Evolutionary conservation across 2,113 vertebrate genomes (phyloP).

Genomic region (Amphiprion percula): DNA sequence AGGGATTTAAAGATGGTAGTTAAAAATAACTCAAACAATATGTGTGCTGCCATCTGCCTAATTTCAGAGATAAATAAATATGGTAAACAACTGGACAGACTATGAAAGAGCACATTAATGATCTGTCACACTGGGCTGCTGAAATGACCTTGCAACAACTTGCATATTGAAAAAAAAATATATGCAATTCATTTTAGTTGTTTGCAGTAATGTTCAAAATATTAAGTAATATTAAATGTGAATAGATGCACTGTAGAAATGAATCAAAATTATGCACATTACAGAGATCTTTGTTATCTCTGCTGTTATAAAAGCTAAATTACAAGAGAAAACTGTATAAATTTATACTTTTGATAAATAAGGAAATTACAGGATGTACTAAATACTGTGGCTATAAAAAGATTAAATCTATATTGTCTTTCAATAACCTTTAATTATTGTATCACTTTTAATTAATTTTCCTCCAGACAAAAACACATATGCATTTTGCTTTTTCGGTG

Average conservation of each 20-base stretch:
- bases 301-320: too few relatives aligned
- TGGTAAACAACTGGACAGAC: background rate
- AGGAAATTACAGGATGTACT: too few relatives aligned
- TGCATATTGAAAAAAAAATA: background rate
- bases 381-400: background rate
- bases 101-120: constrained; percentile 10
- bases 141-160: background rate
- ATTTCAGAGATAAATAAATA: constrained; percentile 2
- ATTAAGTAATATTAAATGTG: background rate
- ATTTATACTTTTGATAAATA: background rate
- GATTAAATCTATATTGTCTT: background rate
- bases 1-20: constrained; percentile 5
- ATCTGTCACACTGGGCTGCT: background rate
- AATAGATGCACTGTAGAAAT: too few relatives aligned
- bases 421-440: background rate
- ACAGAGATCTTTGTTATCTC: too few relatives aligned
- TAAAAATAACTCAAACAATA: constrained; percentile 39
- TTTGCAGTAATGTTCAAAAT: background rate
- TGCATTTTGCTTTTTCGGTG: constrained; percentile 7
- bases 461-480: constrained; percentile 5
- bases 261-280: too few relatives aligned
- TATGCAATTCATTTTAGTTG: background rate
- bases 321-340: background rate
- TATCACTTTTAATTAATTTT: background rate
- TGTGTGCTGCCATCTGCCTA: background rate